Conservation (phyloP, 2,888 invertebrate species). For the Thysanoteuthis rhombus region DNA sequence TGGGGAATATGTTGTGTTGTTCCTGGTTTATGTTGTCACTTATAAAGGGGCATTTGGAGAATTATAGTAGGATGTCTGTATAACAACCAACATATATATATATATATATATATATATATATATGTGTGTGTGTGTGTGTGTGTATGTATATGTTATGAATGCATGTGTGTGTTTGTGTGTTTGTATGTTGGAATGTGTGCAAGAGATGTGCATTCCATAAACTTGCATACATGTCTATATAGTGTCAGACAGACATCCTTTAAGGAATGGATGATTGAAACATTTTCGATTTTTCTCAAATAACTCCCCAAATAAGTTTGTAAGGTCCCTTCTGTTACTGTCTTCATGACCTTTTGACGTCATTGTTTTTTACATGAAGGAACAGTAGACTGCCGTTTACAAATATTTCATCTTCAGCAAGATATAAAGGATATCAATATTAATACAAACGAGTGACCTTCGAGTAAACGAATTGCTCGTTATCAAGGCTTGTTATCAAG, state of each 20-base stretch:
- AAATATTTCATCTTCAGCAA: neutral
- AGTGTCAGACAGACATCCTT: neutral
- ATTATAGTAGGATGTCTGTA: too few relatives aligned
- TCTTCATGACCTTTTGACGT: neutral
- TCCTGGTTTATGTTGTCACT: too few relatives aligned
- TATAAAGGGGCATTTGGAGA: too few relatives aligned
- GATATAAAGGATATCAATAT: neutral
- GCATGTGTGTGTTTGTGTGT: too few relatives aligned
- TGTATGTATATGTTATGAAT: too few relatives aligned
- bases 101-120: too few relatives aligned
- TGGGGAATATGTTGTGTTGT: too few relatives aligned
- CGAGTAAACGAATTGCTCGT: neutral
- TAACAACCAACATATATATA: too few relatives aligned
- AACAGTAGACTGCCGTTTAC: neutral
- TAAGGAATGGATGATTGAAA: neutral
- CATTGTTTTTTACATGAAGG: neutral
- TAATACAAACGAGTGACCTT: neutral
- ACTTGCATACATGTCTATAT: neutral
- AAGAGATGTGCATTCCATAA: neutral
- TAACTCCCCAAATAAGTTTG: neutral
- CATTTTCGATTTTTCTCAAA: neutral
- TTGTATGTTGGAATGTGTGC: too few relatives aligned
- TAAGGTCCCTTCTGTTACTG: neutral
- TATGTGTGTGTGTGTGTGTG: too few relatives aligned
- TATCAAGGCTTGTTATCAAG: neutral